Evolutionary conservation across 2,888 invertebrate genomes (phyloP).

Genomic region (Agriopis leucophaearia): DNA sequence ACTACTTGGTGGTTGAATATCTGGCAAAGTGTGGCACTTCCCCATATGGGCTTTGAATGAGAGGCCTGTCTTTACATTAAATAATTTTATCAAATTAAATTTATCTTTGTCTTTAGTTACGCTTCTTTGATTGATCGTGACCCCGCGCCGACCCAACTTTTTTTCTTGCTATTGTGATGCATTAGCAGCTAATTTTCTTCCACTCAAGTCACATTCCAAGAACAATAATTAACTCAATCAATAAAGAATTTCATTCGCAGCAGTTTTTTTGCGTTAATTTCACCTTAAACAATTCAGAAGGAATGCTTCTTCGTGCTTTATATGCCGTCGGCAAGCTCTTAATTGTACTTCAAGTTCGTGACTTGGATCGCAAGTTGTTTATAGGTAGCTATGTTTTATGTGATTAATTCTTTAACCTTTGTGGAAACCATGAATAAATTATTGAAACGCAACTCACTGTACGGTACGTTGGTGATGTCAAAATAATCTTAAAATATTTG

Average conservation of each 20-base stretch:
- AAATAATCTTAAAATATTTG: conserved; percentile 13
- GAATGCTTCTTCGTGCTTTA: conserved; percentile 72
- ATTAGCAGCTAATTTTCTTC: conserved; percentile 28
- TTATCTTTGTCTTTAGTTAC: too few species aligned
- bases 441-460: conserved; percentile 28
- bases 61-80: too few species aligned
- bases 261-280: conserved; percentile 61
- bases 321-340: conserved; percentile 75
- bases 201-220: conserved; percentile 14
- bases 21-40: too few species aligned
- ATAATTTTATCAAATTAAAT: too few species aligned
- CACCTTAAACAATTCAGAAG: conserved; percentile 59
- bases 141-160: background rate
- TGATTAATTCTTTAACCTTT: conserved; percentile 44
- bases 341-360: conserved; percentile 77
- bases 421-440: conserved; percentile 34
- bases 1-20: too few species aligned
- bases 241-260: conserved; percentile 60
- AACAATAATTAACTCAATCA: conserved; percentile 47
- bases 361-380: conserved; percentile 67
- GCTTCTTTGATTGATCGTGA: background rate
- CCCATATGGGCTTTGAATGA: too few species aligned
- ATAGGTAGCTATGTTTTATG: conserved; percentile 50
- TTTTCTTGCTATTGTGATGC: background rate
- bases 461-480: conserved; percentile 22